A percentile compares a stretch with the other conserved stretches of the same genome.
These are phyloP conservation scores for Subanguina moxae DNA, from an alignment of 1,140 invertebrate genomes.

Conservation along the genomic window DNA sequence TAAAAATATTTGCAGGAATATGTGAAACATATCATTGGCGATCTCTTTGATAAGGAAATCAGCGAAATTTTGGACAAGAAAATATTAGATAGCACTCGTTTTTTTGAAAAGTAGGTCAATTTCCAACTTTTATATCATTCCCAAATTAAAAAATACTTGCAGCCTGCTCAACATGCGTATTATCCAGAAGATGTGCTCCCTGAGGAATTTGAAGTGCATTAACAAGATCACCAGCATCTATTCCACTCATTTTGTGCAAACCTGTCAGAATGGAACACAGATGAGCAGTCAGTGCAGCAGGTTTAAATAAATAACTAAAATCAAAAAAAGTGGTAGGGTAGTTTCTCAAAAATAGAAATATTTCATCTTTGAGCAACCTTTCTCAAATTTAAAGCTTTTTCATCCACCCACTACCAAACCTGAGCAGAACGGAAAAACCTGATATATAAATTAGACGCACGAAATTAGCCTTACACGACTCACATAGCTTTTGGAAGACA, in stretches of 20 bases:
- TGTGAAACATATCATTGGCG: slow-evolving; percentile 26
- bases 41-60: slow-evolving; percentile 19
- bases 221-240: slow-evolving; percentile 35
- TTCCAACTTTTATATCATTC: not conserved
- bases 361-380: no score
- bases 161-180: slow-evolving; percentile 36
- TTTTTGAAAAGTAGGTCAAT: slow-evolving; percentile 46
- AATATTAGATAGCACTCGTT: slow-evolving; percentile 28
- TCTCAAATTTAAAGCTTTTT: no score
- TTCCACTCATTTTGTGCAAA: slow-evolving; percentile 37
- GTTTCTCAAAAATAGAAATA: no score
- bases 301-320: no score
- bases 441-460: no score
- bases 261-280: slow-evolving; percentile 25
- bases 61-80: slow-evolving; percentile 16
- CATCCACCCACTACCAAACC: no score
- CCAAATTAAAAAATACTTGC: not conserved
- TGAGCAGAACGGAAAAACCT: no score
- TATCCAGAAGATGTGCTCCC: slow-evolving; percentile 40
- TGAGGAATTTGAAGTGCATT: slow-evolving; percentile 39
- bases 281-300: slow-evolving; percentile 35
- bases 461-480: no score
- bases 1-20: slow-evolving; percentile 26
- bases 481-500: no score
- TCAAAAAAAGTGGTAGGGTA: no score